A percentile compares a stretch with the other conserved stretches of the same genome.
phyloP scores from a whole-genome alignment of 2,888 invertebrate genomes.

The Euzophera pinguis region DNA sequence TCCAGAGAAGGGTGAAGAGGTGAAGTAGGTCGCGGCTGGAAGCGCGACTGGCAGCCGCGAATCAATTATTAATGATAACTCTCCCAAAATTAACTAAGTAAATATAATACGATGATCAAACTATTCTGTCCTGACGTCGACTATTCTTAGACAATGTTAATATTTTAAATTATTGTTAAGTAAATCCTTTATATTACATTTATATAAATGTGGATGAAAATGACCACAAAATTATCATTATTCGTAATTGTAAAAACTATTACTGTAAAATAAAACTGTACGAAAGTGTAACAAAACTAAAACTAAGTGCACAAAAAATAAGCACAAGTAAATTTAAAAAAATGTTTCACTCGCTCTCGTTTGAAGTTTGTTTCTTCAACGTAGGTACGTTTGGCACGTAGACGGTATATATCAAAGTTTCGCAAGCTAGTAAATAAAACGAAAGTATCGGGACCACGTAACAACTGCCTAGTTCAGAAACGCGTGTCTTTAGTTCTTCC shows the following conservation, averaged over 20 bases:
- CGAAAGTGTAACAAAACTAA: no score
- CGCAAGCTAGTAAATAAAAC: background rate
- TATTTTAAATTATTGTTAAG: no score
- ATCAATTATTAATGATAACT: constrained; percentile 6
- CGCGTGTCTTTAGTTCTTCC: constrained; percentile 3
- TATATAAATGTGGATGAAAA: no score
- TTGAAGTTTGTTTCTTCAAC: no score
- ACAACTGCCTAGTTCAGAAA: constrained; percentile 1
- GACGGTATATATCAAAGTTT: background rate
- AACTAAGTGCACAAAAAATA: no score
- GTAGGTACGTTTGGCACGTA: background rate
- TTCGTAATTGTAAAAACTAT: no score
- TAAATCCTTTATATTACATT: no score
- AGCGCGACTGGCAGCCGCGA: constrained; percentile 1
- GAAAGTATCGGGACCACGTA: background rate
- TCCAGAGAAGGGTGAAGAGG: background rate
- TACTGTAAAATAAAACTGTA: no score
- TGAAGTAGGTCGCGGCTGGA: constrained; percentile 2
- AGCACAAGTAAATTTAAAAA: no score
- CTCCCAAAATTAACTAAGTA: background rate
- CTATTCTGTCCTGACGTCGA: background rate
- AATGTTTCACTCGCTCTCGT: no score
- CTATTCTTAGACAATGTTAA: no score
- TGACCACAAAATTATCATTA: no score
- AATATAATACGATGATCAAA: constrained; percentile 6